Evolutionary conservation across 2,888 invertebrate species (phyloP), one percentile per base, ranked within the genome.

Genomic region (Celastrina argiolus): DNA sequence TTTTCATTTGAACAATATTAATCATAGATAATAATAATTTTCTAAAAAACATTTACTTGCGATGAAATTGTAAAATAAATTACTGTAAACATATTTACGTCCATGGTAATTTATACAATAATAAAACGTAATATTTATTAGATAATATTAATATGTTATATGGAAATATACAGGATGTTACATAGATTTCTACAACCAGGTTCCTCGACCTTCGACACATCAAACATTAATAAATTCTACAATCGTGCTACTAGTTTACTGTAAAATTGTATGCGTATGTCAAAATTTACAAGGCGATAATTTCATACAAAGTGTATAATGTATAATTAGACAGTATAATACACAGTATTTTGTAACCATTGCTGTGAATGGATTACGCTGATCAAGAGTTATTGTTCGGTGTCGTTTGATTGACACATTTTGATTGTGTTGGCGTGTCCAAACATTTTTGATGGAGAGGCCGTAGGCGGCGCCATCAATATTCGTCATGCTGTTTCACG

Each of bases 401-500:
- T 51, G 75, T 74, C 69, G 71, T 70, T 69, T 69, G 75, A 75
- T 73, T 74, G 76, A 73, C 75, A 74, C 71, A 70, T 73, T 73
- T 71, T 75, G 76, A 77, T 78, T 76, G 76, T 73, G 75, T 78
- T 74, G 76, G 77, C 75, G 77, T 77, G 77, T 78, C 74, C 75
- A 79, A 81, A 81, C 77, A 79, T 75, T 76, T 72, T 77, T 79
- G 65, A 58, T 58, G 80, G 79, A 81, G 81, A 76, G 80, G 77
- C 76, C 75, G 84, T 84, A 81, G 84, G 83, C 82, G 81, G 76
- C 74, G 75, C 74, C 76, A 85, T 89, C 82, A 85, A 79, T 85
- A 87, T 87, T 82, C 85, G 76, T 75, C 73, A 74, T 74, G 76
- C 77, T 76, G 76, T 76, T 76, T 74, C 71, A 74, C 80, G 81